phyloP scores from a whole-genome alignment of 2,797 vertebrate species.

The Arctocebus calabarensis region DNA sequence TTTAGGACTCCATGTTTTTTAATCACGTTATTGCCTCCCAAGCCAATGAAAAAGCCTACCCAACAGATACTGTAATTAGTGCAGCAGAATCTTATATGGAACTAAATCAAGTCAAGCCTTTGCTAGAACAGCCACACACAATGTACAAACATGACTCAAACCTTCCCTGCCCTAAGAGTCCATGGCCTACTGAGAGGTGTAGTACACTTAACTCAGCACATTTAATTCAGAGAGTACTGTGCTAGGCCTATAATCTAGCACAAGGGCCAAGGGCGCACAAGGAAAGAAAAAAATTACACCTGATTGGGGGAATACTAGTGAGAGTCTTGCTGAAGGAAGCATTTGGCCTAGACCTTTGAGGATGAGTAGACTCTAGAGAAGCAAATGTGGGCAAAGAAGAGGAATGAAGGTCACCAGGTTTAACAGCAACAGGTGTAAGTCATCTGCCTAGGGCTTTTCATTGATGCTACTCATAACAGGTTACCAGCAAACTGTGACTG shows the following conservation, averaged over 20 bases:
- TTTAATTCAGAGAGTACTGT: neutral
- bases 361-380: neutral
- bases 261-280: neutral
- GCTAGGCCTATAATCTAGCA: neutral
- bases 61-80: neutral
- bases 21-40: neutral
- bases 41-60: neutral
- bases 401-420: neutral
- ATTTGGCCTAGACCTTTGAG: neutral
- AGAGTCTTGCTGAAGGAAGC: neutral
- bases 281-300: neutral
- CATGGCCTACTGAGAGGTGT: neutral
- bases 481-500: neutral
- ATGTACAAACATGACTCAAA: neutral
- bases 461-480: neutral
- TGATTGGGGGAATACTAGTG: neutral
- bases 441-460: constrained; percentile 11
- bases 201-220: neutral
- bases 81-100: neutral
- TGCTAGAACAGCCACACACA: neutral
- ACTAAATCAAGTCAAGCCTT: neutral
- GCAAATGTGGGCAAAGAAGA: neutral
- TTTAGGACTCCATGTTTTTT: neutral
- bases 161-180: neutral
- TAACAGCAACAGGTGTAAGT: neutral